Base-by-base conservation (phyloP, 1,140 invertebrate genomes). In the Bombus turneri region DNA sequence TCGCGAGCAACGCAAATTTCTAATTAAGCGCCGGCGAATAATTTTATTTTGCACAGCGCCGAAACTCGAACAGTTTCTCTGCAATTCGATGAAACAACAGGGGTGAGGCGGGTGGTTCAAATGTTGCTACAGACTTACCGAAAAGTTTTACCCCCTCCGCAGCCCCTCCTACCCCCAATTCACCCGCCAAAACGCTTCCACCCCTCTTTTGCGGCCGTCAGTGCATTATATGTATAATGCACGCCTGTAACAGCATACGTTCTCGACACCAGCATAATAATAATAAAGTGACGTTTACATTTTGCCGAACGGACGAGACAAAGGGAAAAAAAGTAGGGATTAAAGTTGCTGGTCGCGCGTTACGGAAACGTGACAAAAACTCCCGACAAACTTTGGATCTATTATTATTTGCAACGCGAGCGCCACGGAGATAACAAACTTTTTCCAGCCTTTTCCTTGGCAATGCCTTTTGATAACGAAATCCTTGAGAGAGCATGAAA, bases 261-360 rank as follows among this genome's bases (percentile, higher is more conserved):
- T 77, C 34, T 28, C 62, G 22, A 25, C n/a, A 39, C 39, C 73
- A 41, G 62, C 53, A 76, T 83, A 83, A 77, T 83, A 77, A 83
- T 47, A 66, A 82, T 82, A 75, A 83, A 83, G 72, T 39, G 81
- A 64, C 81, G 72, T 78, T 78, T 78, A 83, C 82, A 71, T 78
- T 83, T 53, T 39, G 43, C 47, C 9, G 34, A 82, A 76, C 8
- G 57, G 41, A 53, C 15, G 34, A 47, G 53, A 74, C 2, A 25
- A 31, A 18, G 15, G 18, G 6, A 62, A 31, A 47, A 13, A 22
- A 5, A 22, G 28, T 3, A 10, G 39, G 34, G 9, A 66, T 62
- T 47, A 66, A 79, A 79, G 77, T 47, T 79, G 77, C 39, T 34
- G 1, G 59, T 15, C 4, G 47, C 3, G 22, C 41, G 39, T 47